A percentile compares a stretch with the other conserved stretches of the same genome.
Conservation (phyloP, 1,140 invertebrate species). For the Paraescarpia echinospica region DNA sequence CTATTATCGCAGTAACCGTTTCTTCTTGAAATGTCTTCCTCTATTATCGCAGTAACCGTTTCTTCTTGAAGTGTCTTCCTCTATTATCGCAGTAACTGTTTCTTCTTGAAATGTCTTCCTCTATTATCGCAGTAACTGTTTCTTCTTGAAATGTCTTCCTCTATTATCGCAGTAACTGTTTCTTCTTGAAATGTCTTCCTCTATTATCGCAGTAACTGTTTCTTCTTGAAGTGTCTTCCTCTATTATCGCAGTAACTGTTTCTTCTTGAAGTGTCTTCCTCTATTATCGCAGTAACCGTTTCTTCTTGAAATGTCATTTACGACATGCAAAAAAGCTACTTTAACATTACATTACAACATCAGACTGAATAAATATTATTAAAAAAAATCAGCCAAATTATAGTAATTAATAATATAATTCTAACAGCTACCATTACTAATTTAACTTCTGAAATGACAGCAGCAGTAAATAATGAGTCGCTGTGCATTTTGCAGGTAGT, state of each 20-base stretch:
- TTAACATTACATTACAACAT: background rate
- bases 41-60: background rate
- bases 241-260: background rate
- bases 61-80: background rate
- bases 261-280: background rate
- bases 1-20: background rate
- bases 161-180: background rate
- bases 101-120: background rate
- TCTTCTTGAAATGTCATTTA: background rate
- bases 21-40: background rate
- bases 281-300: background rate
- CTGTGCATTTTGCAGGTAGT: background rate
- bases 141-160: background rate
- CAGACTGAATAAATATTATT: background rate
- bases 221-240: background rate
- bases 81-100: background rate
- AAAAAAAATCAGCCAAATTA: too few relatives aligned
- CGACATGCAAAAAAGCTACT: background rate
- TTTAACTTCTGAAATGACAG: background rate
- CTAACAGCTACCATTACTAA: background rate
- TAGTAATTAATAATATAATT: too few relatives aligned
- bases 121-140: background rate
- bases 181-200: background rate
- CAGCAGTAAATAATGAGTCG: background rate
- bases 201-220: background rate